A percentile compares a stretch with the other conserved stretches of the same genome.
Evolutionary conservation across 2,797 vertebrate species (phyloP).

Genomic region (Sternotherus odoratus): DNA sequence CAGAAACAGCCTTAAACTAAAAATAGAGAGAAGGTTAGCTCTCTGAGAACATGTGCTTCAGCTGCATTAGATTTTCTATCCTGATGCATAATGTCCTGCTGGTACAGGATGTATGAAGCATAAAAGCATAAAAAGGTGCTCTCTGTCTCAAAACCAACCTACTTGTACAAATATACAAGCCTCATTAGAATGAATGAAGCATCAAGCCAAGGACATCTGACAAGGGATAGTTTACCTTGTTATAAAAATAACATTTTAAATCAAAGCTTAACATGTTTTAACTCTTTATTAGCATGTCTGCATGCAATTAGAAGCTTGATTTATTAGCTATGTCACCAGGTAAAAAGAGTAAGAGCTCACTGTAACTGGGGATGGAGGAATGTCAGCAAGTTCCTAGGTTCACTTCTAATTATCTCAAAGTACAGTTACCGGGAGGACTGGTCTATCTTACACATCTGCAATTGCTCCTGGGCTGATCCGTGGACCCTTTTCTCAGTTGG

Average conservation of each 20-base stretch:
- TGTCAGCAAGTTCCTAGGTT: background rate
- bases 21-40: background rate
- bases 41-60: background rate
- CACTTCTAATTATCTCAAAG: background rate
- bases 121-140: accelerated
- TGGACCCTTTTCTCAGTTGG: accelerated
- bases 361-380: background rate
- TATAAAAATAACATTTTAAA: background rate
- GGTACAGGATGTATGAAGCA: background rate
- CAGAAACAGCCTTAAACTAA: background rate
- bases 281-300: background rate
- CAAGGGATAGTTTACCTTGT: background rate
- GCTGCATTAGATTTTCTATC: background rate
- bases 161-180: background rate
- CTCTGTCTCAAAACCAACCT: background rate
- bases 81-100: background rate
- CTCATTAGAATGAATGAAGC: background rate
- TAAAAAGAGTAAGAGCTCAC: background rate
- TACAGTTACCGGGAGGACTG: background rate
- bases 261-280: background rate
- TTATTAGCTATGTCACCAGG: background rate
- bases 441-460: accelerated
- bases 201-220: constrained; percentile 27
- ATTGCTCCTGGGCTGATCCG: accelerated
- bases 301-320: background rate